These are phyloP conservation scores for Pelusios castaneus DNA, from an alignment of 2,113 vertebrate species.

Conservation along the genomic window DNA sequence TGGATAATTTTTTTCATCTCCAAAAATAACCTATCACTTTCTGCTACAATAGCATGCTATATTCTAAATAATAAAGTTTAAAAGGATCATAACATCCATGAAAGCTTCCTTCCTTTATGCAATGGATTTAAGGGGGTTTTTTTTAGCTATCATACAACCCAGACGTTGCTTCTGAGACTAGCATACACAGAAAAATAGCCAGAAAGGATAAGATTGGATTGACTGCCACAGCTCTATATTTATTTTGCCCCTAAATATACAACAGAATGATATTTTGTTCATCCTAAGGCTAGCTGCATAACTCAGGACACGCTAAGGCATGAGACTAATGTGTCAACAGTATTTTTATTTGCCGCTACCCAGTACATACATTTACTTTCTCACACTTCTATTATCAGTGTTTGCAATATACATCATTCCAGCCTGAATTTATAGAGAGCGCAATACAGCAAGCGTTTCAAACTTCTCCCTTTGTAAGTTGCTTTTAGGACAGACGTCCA, in stretches of 20 bases:
- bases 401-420: background rate
- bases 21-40: conserved; percentile 7
- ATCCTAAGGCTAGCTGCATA: background rate
- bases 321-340: background rate
- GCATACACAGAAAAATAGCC: background rate
- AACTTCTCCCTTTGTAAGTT: background rate
- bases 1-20: background rate
- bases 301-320: background rate
- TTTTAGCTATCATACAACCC: background rate
- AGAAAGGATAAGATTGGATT: background rate
- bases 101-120: conserved; percentile 13
- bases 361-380: background rate
- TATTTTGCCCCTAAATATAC: background rate
- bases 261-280: background rate
- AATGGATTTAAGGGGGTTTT: accelerated
- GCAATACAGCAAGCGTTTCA: accelerated
- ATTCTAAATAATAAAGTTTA: conserved; percentile 19
- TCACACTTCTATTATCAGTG: background rate
- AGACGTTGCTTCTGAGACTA: background rate
- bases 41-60: background rate
- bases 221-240: background rate
- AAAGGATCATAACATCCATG: background rate
- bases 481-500: background rate
- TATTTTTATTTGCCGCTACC: background rate
- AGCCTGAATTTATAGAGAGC: background rate